Conservation (phyloP, 2,888 invertebrate species). For the Macrophya alboannulata region DNA sequence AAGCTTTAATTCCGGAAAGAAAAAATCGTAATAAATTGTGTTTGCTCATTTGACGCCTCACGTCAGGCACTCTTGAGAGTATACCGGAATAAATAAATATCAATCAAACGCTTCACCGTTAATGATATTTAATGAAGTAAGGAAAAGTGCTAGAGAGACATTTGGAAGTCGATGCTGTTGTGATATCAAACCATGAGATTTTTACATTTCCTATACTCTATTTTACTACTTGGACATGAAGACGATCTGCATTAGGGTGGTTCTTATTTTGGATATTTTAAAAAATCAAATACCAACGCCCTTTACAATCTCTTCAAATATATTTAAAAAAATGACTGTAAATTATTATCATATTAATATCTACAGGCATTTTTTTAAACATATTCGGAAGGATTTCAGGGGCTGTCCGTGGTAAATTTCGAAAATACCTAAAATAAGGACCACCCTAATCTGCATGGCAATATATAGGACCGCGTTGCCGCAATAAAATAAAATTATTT, state of each 20-base stretch:
- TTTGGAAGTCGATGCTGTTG: slow-evolving; percentile 46
- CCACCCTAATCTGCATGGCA: background rate
- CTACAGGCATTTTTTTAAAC: too few relatives aligned
- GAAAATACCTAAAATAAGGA: too few relatives aligned
- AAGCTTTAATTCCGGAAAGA: slow-evolving; percentile 75
- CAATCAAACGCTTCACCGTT: background rate
- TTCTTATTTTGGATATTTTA: too few relatives aligned
- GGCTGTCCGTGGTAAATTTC: too few relatives aligned
- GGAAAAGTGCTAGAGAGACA: slow-evolving; percentile 9
- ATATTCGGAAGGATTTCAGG: too few relatives aligned
- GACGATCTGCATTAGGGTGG: background rate
- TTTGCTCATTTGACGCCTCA: slow-evolving; percentile 78
- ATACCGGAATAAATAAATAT: slow-evolving; percentile 76
- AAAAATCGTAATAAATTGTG: slow-evolving; percentile 77
- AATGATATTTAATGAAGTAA: background rate
- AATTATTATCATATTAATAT: too few relatives aligned
- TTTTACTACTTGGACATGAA: slow-evolving; percentile 49
- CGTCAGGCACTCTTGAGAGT: slow-evolving; percentile 76
- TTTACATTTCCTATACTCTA: slow-evolving; percentile 54
- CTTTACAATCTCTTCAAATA: too few relatives aligned
- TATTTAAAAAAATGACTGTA: too few relatives aligned
- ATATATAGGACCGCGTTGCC: slow-evolving; percentile 19
- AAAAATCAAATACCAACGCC: too few relatives aligned
- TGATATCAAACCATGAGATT: slow-evolving; percentile 50
- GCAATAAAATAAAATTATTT: slow-evolving; percentile 28